These are phyloP conservation scores for Anoplolepis gracilipes DNA, from an alignment of 1,140 invertebrate species.

Conservation along the genomic window DNA sequence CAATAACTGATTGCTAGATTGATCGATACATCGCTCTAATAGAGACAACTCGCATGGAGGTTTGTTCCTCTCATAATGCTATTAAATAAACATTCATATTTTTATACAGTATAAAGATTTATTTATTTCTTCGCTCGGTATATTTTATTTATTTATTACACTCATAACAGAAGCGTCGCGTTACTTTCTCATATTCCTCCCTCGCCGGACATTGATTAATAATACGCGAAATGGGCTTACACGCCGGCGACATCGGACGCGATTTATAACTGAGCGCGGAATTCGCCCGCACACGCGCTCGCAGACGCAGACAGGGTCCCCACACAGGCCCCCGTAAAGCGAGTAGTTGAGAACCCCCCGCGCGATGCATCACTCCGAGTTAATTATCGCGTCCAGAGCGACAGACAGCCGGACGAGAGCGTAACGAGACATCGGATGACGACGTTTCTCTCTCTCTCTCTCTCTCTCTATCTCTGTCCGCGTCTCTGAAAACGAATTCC, in stretches of 20 bases:
- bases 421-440: constrained; percentile 44
- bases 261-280: constrained; percentile 42
- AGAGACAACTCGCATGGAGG: not conserved
- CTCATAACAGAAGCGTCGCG: not conserved
- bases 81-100: not conserved
- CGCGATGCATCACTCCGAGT: constrained; percentile 45
- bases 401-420: constrained; percentile 56
- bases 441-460: not conserved
- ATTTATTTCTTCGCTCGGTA: constrained; percentile 5
- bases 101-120: not conserved
- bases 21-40: constrained; percentile 17
- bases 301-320: not conserved
- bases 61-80: not conserved
- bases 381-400: constrained; percentile 53
- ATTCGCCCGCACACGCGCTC: constrained; percentile 3
- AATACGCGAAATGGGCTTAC: constrained; percentile 33
- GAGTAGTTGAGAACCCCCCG: constrained; percentile 11
- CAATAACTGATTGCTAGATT: constrained; percentile 44
- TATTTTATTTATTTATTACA: not conserved
- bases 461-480: too few relatives aligned
- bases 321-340: too few relatives aligned
- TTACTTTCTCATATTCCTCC: not conserved
- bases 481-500: constrained; percentile 53
- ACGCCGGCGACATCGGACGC: constrained; percentile 35
- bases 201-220: constrained; percentile 35